A percentile compares a stretch with the other conserved stretches of the same genome.
Evolutionary conservation across 1,140 invertebrate species (phyloP).

Genomic region (Dinoponera quadriceps): DNA sequence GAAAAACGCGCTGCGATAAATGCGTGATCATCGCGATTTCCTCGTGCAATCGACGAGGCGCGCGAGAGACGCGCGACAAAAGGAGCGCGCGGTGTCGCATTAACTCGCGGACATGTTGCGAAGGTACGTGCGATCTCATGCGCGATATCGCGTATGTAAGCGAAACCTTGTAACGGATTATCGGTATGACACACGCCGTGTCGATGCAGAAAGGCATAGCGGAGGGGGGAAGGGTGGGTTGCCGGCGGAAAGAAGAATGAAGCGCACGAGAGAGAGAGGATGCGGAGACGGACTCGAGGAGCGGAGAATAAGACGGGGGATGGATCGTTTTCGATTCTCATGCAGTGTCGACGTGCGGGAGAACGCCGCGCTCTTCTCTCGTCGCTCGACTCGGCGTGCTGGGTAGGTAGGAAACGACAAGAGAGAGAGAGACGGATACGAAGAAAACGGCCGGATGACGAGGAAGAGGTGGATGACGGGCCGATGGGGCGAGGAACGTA

Average conservation of each 20-base stretch:
- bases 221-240: not conserved
- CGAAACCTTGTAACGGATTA: conserved; percentile 66
- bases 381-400: conserved; percentile 6
- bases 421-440: conserved; percentile 36
- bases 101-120: conserved; percentile 59
- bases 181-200: conserved; percentile 50
- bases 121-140: conserved; percentile 19
- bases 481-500: conserved; percentile 61
- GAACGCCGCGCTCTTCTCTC: conserved; percentile 23
- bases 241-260: not conserved
- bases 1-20: not conserved
- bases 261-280: not conserved
- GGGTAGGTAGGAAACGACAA: not conserved
- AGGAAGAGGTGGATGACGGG: conserved; percentile 66
- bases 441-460: conserved; percentile 70
- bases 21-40: not conserved
- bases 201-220: conserved; percentile 45
- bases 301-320: conserved; percentile 14
- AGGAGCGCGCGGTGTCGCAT: conserved; percentile 47
- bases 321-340: conserved; percentile 70
- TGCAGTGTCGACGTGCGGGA: conserved; percentile 68
- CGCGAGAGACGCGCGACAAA: conserved; percentile 28
- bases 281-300: not conserved
- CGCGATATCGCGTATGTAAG: conserved; percentile 53
- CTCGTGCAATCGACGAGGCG: conserved; percentile 20